These are phyloP conservation scores for Apteryx mantelli DNA, from an alignment of 2,113 vertebrate genomes.

Conservation along the genomic window DNA sequence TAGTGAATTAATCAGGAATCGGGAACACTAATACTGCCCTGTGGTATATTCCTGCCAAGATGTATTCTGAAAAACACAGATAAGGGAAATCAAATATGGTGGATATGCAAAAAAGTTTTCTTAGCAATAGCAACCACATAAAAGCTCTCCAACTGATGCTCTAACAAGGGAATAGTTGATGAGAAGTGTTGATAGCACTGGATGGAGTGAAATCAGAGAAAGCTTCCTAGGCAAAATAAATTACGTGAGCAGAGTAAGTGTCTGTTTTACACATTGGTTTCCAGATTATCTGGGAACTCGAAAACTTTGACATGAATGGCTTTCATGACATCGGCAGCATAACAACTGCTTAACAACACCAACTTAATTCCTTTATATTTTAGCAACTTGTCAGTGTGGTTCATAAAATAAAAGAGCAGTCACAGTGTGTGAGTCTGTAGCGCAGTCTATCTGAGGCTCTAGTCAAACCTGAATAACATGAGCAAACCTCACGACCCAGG, in stretches of 20 bases:
- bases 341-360: not conserved
- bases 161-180: constrained; percentile 4
- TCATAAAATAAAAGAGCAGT: not conserved
- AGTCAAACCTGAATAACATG: not conserved
- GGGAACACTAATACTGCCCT: not conserved
- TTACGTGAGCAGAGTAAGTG: not conserved
- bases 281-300: not conserved
- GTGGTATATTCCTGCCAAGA: constrained; percentile 13
- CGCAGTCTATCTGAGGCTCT: not conserved
- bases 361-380: not conserved
- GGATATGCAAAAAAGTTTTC: not conserved
- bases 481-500: not conserved
- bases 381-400: not conserved
- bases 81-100: constrained; percentile 1
- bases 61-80: constrained; percentile 26
- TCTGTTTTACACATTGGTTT: not conserved
- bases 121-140: not conserved
- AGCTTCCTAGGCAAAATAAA: not conserved
- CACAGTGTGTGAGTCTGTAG: not conserved
- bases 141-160: not conserved
- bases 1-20: not conserved
- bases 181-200: not conserved
- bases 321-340: not conserved
- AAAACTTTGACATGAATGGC: not conserved
- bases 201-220: constrained; percentile 1